Evolutionary conservation across 2,113 vertebrate species (phyloP).

Genomic region (Cyprinodon brontotheroides): DNA sequence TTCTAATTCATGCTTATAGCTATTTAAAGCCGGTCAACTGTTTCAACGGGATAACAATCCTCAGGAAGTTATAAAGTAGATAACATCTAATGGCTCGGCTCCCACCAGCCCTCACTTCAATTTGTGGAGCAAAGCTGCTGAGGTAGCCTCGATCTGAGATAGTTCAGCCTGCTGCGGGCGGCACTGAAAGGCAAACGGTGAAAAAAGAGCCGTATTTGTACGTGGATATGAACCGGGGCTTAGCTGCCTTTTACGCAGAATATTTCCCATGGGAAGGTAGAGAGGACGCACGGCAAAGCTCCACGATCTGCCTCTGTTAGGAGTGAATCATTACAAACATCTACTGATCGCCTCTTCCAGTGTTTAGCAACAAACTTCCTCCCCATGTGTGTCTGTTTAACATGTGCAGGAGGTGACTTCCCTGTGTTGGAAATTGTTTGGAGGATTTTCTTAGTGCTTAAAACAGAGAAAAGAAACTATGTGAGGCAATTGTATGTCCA

Average conservation of each 20-base stretch:
- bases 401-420: background rate
- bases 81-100: conserved; percentile 30
- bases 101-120: conserved; percentile 13
- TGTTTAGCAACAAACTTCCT: background rate
- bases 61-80: conserved; percentile 35
- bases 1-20: background rate
- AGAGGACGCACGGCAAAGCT: conserved; percentile 3
- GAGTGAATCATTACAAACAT: background rate
- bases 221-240: conserved; percentile 27
- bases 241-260: conserved; percentile 21
- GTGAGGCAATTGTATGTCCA: too few relatives aligned
- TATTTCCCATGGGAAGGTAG: conserved; percentile 25
- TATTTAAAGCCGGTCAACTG: conserved; percentile 43
- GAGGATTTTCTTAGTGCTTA: too few relatives aligned
- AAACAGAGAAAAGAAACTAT: too few relatives aligned
- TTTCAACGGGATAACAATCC: conserved; percentile 39
- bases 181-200: conserved; percentile 37
- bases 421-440: too few relatives aligned
- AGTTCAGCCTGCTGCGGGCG: conserved; percentile 23
- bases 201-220: conserved; percentile 37
- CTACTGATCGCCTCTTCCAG: background rate
- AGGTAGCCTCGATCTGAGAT: conserved; percentile 27
- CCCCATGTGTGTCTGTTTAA: background rate
- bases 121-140: conserved; percentile 36
- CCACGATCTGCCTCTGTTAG: background rate